A percentile compares a stretch with the other conserved stretches of the same genome.
Conservation (phyloP, 1,140 invertebrate species). For the Heliconius hewitsoni region DNA sequence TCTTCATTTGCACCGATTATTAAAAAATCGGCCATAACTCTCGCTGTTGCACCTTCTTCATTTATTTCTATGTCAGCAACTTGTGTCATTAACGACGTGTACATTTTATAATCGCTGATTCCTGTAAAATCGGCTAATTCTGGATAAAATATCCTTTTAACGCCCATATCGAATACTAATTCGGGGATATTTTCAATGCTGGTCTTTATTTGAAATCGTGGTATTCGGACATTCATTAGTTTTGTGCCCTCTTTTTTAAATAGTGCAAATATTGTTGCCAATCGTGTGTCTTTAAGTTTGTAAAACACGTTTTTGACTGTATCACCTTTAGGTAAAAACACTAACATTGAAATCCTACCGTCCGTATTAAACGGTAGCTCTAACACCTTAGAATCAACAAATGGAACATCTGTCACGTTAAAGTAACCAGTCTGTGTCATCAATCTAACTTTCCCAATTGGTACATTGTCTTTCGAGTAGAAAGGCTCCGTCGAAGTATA, state of each 20-base stretch:
- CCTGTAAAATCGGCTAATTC: constrained; percentile 83
- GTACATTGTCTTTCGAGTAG: constrained; percentile 57
- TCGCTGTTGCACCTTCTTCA: constrained; percentile 86
- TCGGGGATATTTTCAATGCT: constrained; percentile 81
- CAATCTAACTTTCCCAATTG: constrained; percentile 72
- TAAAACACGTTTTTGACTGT: constrained; percentile 63
- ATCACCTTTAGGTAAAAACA: constrained; percentile 82
- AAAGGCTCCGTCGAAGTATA: constrained; percentile 78
- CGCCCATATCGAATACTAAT: constrained; percentile 83
- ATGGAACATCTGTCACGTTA: constrained; percentile 58
- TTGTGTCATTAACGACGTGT: constrained; percentile 82
- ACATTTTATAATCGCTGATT: constrained; percentile 80
- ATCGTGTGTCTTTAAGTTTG: constrained; percentile 73
- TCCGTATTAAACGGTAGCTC: constrained; percentile 85
- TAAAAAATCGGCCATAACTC: constrained; percentile 78
- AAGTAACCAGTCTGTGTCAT: constrained; percentile 75
- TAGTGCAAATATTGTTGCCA: constrained; percentile 76
- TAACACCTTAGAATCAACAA: constrained; percentile 81
- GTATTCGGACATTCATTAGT: constrained; percentile 83
- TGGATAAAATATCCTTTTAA: constrained; percentile 83
- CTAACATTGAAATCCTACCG: constrained; percentile 83
- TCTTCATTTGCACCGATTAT: constrained; percentile 52
- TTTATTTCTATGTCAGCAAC: constrained; percentile 86
- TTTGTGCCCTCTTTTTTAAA: constrained; percentile 64
- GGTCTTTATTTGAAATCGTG: constrained; percentile 84